Evolutionary conservation across 2,797 vertebrate genomes (phyloP), one percentile per base, ranked within the genome.

Genomic region (Argya squamiceps): DNA sequence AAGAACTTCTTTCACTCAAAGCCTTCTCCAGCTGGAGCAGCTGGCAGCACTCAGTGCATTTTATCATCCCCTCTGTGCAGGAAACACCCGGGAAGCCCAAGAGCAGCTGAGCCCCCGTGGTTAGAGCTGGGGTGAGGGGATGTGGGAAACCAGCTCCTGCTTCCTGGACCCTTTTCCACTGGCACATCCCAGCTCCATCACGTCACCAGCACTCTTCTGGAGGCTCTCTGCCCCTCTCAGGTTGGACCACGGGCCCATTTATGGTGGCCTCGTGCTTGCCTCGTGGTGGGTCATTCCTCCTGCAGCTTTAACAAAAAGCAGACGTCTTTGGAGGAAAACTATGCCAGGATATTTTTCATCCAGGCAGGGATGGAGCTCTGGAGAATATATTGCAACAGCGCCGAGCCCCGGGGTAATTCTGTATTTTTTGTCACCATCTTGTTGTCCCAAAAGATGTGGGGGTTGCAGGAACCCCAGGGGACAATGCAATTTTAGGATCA

Each of bases 401-500:
- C 78, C 10, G 23, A 93, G 88, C 90, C 56, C 47, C 1, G 44
- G 84, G 78, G 63, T 85, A 16, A 34, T 20, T 71, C 34, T n/a
- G 53, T 43, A 19, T 36, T 88, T 60, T 60, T 36, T 29, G 0
- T n/a, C 13, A 3, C 50, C 4, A 0, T 49, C 50, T 80, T 2
- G 0, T 47, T 39, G n/a, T 44, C 52, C 39, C 1, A 0, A 10
- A 12, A 1, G 9, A 27, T 5, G 2, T 12, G 67, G 58, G 39
- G n/a, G 37, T 59, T 44, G n/a, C 49, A 5, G 77, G 73, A 58
- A 11, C 29, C 24, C 15, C 5, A 0, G 14, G 71, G 50, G 41
- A 15, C 0, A 1, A 4, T 15, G 32, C 15, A 7, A 0, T 74
- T 2, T 0, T 19, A 18, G 30, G 60, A 23, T 68, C 7, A 4